phyloP scores from a whole-genome alignment of 2,888 invertebrate species.

The Pheosia tremula region DNA sequence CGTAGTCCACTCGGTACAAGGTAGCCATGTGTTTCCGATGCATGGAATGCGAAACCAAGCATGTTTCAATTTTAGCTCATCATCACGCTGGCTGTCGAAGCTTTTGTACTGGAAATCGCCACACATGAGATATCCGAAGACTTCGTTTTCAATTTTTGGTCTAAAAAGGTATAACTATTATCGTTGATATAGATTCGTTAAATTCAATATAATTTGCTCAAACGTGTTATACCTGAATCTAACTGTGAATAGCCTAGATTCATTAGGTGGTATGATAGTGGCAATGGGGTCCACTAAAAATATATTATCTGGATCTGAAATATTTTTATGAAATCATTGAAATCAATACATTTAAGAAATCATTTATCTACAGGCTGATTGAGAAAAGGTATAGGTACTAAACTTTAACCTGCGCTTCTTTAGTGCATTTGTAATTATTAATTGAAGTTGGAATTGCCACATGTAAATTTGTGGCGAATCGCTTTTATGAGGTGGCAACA shows the following conservation, averaged over 20 bases:
- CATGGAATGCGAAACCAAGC: slow-evolving; percentile 76
- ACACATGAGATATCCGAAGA: slow-evolving; percentile 69
- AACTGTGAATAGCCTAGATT: slow-evolving; percentile 72
- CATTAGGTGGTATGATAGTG: slow-evolving; percentile 66
- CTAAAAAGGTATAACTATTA: slow-evolving; percentile 40
- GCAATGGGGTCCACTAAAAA: slow-evolving; percentile 72
- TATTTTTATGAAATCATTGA: background rate
- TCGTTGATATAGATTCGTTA: background rate
- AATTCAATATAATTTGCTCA: background rate
- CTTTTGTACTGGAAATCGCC: slow-evolving; percentile 70
- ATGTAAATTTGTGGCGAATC: no score
- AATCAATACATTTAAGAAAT: background rate
- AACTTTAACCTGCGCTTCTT: no score
- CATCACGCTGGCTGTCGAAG: slow-evolving; percentile 30
- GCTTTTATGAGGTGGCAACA: no score
- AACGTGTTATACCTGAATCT: slow-evolving; percentile 54
- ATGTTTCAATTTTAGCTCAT: slow-evolving; percentile 57
- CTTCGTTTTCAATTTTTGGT: slow-evolving; percentile 67
- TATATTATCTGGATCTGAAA: slow-evolving; percentile 73
- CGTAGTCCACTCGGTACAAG: slow-evolving; percentile 68
- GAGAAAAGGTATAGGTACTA: no score
- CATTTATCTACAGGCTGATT: no score
- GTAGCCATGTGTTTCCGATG: slow-evolving; percentile 72
- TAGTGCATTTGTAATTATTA: no score
- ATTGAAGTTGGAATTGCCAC: no score